Percentiles rank a stretch among this genome's conserved stretches.
Evolutionary conservation across 2,888 invertebrate species (phyloP).

Genomic region (Oeneis ivallda): DNA sequence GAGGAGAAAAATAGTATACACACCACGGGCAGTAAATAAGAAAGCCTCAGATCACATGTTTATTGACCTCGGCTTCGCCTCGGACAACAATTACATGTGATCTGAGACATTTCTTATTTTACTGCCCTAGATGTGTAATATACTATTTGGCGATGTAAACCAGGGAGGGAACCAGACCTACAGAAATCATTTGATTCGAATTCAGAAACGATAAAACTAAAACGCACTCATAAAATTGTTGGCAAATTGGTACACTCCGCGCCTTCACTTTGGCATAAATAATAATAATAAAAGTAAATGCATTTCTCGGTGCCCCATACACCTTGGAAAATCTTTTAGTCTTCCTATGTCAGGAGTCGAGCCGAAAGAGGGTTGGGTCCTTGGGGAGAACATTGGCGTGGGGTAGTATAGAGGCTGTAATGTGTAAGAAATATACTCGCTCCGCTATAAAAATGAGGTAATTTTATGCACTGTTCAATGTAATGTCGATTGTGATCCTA

Average conservation of each 20-base stretch:
- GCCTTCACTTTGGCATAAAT: conserved; percentile 59
- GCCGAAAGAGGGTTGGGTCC: conserved; percentile 56
- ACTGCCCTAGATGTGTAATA: no score
- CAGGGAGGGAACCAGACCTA: conserved; percentile 53
- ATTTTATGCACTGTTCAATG: conserved; percentile 73
- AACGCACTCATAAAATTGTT: conserved; percentile 66
- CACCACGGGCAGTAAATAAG: no score
- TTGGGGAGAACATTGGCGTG: conserved; percentile 54
- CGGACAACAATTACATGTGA: no score
- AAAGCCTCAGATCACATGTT: no score
- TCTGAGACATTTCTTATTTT: no score
- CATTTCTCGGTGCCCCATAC: conserved; percentile 59
- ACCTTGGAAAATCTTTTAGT: conserved; percentile 62
- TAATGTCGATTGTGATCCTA: conserved; percentile 48
- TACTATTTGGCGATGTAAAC: conserved; percentile 39
- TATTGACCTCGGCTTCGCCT: no score
- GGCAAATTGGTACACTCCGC: conserved; percentile 64
- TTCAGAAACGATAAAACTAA: conserved; percentile 70
- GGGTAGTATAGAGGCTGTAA: conserved; percentile 48
- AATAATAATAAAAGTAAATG: conserved; percentile 71
- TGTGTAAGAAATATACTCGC: conserved; percentile 63
- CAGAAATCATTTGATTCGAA: conserved; percentile 74
- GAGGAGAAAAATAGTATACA: no score
- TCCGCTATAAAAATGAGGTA: conserved; percentile 71
- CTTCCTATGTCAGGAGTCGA: conserved; percentile 47